Conservation (phyloP, 2,113 vertebrate genomes). For the Osmerus eperlanus region DNA sequence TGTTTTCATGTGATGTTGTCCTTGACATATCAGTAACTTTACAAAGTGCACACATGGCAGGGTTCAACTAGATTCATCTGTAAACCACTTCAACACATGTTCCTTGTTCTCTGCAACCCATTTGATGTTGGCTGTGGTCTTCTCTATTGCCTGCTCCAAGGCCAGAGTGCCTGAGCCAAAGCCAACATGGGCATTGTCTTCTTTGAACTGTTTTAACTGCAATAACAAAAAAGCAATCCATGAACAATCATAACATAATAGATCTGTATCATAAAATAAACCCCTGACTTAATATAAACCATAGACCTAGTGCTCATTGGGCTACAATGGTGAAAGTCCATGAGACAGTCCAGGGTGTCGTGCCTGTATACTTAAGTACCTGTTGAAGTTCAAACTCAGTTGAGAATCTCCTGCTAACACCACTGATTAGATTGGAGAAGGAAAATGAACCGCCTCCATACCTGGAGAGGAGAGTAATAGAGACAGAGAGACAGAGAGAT, state of each 20-base stretch:
- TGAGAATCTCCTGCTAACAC: slow-evolving; percentile 77
- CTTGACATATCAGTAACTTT: not conserved
- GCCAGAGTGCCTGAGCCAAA: slow-evolving; percentile 84
- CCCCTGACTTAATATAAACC: no score
- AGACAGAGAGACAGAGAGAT: not conserved
- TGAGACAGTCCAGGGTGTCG: no score
- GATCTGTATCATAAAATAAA: no score
- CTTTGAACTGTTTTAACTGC: slow-evolving; percentile 85
- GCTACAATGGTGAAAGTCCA: not conserved
- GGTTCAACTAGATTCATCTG: slow-evolving; percentile 22
- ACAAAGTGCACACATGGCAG: not conserved
- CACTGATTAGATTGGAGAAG: slow-evolving; percentile 76
- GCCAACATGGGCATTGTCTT: slow-evolving; percentile 72
- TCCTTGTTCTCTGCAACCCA: slow-evolving; percentile 83
- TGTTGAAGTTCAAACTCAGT: slow-evolving; percentile 81
- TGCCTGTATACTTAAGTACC: slow-evolving; percentile 66
- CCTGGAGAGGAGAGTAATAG: slow-evolving; percentile 58
- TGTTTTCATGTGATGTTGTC: not conserved
- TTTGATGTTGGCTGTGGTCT: slow-evolving; percentile 80
- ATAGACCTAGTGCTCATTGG: not conserved
- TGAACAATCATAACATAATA: no score
- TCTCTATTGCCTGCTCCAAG: slow-evolving; percentile 87
- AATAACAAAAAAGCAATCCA: not conserved
- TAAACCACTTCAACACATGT: slow-evolving; percentile 75
- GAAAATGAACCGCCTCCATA: slow-evolving; percentile 84